These are phyloP conservation scores for Serilophus lunatus DNA, from an alignment of 2,113 vertebrate genomes.

Conservation along the genomic window DNA sequence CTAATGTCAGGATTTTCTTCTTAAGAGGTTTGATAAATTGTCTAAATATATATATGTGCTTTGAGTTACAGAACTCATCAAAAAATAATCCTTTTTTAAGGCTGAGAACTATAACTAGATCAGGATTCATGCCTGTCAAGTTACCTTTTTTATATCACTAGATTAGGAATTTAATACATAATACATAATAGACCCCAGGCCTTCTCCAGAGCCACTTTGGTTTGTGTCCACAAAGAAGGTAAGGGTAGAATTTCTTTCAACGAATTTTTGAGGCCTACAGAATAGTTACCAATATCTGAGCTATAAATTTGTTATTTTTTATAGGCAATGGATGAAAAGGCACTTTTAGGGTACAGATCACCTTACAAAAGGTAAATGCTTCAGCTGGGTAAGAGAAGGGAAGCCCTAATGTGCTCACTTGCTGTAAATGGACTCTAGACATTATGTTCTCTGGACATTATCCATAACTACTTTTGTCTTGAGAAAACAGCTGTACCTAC, in stretches of 20 bases:
- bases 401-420: neutral
- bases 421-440: neutral
- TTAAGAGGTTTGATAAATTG: constrained; percentile 48
- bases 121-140: constrained; percentile 51
- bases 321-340: neutral
- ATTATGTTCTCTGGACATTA: neutral
- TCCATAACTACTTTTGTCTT: neutral
- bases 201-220: constrained; percentile 15
- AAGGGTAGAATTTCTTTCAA: neutral
- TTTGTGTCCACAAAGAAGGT: neutral
- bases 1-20: constrained; percentile 35
- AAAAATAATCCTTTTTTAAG: constrained; percentile 56
- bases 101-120: constrained; percentile 52
- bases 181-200: neutral
- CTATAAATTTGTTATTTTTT: neutral
- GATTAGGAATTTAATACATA: constrained; percentile 49
- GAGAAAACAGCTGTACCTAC: neutral
- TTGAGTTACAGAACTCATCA: constrained; percentile 50
- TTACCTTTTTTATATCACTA: constrained; percentile 34
- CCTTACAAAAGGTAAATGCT: neutral
- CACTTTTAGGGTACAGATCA: neutral
- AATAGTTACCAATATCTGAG: neutral
- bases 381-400: neutral
- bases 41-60: constrained; percentile 47
- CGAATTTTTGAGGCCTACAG: neutral